Evolutionary conservation across 35 echinoderm and acorn worm species (phyloP).

Genomic region (Lytechinus pictus): DNA sequence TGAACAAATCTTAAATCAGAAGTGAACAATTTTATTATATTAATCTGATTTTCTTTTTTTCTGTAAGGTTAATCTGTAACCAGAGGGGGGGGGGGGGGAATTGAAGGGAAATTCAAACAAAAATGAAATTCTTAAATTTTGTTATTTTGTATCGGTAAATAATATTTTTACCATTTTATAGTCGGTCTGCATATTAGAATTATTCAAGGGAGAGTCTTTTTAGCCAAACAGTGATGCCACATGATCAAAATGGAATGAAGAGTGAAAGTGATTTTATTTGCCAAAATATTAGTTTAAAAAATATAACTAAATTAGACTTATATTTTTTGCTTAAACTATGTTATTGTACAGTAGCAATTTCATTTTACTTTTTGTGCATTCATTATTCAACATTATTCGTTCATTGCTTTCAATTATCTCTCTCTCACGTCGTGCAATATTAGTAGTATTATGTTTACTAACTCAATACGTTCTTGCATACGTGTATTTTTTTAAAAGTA

Average conservation of each 20-base stretch:
- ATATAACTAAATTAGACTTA: neutral
- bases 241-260: neutral
- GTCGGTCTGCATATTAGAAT: neutral
- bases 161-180: neutral
- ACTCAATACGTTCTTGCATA: neutral
- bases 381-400: neutral
- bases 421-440: neutral
- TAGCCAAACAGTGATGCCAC: neutral
- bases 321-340: neutral
- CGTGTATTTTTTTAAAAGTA: neutral
- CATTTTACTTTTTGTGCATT: constrained; percentile 4
- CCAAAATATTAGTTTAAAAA: neutral
- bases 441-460: constrained; percentile 7
- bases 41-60: neutral
- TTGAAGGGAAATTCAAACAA: too few relatives aligned
- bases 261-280: neutral
- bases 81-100: neutral
- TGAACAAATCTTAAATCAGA: neutral
- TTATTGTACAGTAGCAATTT: neutral
- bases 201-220: neutral
- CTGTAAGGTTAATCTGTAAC: neutral
- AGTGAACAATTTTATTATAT: neutral
- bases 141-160: too few relatives aligned
- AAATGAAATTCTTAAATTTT: too few relatives aligned
- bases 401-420: constrained; percentile 12